Evolutionary conservation across 2,113 vertebrate species (phyloP).

Genomic region (Conger conger): DNA sequence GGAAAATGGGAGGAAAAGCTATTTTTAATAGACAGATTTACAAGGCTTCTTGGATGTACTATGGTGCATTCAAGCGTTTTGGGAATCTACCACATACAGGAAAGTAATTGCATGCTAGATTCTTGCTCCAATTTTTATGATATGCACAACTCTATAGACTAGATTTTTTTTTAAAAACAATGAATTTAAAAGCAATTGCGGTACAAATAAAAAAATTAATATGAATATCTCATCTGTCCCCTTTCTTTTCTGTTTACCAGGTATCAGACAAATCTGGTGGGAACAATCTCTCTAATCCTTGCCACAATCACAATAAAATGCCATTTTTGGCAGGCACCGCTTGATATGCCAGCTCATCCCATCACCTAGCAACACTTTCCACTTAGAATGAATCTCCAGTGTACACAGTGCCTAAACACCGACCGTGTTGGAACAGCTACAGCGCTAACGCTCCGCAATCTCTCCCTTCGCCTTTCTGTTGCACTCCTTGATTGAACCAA

Average conservation of each 20-base stretch:
- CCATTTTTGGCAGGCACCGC: not conserved
- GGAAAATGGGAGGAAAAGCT: not conserved
- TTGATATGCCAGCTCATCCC: not conserved
- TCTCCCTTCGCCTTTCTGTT: not conserved
- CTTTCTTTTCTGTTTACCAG: not conserved
- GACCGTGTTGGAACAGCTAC: not conserved
- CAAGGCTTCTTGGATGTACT: not conserved
- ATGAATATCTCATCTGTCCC: not conserved
- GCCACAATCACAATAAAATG: not conserved
- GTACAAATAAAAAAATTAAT: not conserved
- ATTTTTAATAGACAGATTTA: not conserved
- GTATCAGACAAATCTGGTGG: not conserved
- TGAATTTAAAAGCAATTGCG: not conserved
- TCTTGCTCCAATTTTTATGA: not conserved
- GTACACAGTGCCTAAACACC: not conserved
- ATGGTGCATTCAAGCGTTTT: not conserved
- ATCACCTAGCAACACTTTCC: conserved; percentile 8
- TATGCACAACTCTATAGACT: not conserved
- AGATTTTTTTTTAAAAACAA: not conserved
- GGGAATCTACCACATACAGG: not conserved
- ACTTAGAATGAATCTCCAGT: not conserved
- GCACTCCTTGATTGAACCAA: not conserved
- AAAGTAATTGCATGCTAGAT: not conserved
- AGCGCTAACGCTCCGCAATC: not conserved
- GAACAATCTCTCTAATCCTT: no score